Evolutionary conservation across 1,140 invertebrate species (phyloP).

Genomic region (Apis laboriosa): DNA sequence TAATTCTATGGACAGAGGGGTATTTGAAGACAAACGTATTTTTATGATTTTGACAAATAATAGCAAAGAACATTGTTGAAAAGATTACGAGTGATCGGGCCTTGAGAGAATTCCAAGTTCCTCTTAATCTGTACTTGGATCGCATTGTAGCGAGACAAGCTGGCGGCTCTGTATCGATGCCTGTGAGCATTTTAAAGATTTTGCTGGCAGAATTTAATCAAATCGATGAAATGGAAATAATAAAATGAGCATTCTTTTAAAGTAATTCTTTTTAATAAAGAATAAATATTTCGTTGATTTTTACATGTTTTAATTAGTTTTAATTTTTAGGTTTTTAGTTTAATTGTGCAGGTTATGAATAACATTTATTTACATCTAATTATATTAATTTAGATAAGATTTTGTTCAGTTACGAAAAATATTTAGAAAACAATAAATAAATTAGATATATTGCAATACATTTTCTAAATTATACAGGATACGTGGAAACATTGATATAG

Average conservation of each 20-base stretch:
- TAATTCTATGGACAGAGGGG: too few species aligned
- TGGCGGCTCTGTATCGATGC: conserved; percentile 5
- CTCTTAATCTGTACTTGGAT: conserved; percentile 13
- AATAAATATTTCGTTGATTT: too few species aligned
- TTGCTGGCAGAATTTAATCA: neutral
- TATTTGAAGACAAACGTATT: neutral
- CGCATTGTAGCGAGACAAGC: neutral
- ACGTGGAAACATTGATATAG: too few species aligned
- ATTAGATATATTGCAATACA: neutral
- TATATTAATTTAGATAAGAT: too few species aligned
- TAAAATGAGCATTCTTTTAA: neutral
- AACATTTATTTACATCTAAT: too few species aligned
- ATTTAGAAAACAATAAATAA: neutral
- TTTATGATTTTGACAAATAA: conserved; percentile 21
- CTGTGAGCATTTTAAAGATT: neutral
- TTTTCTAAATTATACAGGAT: too few species aligned
- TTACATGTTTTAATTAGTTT: too few species aligned
- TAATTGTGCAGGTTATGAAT: too few species aligned
- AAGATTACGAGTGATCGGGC: neutral
- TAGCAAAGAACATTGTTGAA: neutral
- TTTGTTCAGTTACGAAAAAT: too few species aligned
- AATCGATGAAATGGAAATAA: neutral
- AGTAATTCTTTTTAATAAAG: too few species aligned
- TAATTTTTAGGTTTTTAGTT: too few species aligned
- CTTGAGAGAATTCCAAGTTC: conserved; percentile 33